Evolutionary conservation across 37 sponge, comb jelly and placozoan genomes (phyloP).

Genomic region (Aplysina aerophoba): DNA sequence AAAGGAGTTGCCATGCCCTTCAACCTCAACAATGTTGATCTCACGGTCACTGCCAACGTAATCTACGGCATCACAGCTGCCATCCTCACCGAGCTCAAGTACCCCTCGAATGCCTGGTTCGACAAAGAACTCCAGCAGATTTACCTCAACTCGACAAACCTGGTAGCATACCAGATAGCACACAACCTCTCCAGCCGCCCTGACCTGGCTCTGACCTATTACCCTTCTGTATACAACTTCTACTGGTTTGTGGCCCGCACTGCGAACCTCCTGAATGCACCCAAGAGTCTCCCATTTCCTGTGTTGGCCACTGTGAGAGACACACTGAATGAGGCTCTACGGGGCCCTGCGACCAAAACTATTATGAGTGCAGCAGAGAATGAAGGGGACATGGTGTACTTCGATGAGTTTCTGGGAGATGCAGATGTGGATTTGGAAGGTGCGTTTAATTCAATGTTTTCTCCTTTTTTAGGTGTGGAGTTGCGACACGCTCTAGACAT

Average conservation of each 20-base stretch:
- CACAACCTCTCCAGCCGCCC: slow-evolving; percentile 52
- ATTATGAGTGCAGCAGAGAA: slow-evolving; percentile 17
- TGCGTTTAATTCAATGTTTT: slow-evolving; percentile 27
- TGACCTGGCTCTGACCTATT: slow-evolving; percentile 63
- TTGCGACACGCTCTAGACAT: no score
- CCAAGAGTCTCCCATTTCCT: slow-evolving; percentile 30
- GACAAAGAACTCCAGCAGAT: slow-evolving; percentile 55
- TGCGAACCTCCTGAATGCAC: slow-evolving; percentile 42
- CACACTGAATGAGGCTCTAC: slow-evolving; percentile 6
- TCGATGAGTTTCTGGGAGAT: slow-evolving; percentile 61
- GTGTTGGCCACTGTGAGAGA: slow-evolving; percentile 39
- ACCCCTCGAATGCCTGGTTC: slow-evolving; percentile 38
- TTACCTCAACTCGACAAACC: slow-evolving; percentile 45
- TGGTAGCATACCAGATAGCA: slow-evolving; percentile 44
- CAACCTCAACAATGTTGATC: slow-evolving; percentile 58
- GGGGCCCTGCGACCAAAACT: slow-evolving; percentile 32
- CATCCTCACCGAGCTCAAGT: not conserved
- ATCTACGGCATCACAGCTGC: slow-evolving; percentile 56
- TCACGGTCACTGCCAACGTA: slow-evolving; percentile 52
- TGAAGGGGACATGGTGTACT: slow-evolving; percentile 33
- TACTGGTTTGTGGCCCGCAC: slow-evolving; percentile 66
- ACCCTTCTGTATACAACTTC: slow-evolving; percentile 58
- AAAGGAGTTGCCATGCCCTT: slow-evolving; percentile 42
- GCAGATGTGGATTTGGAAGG: slow-evolving; percentile 43
- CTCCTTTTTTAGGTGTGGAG: no score